A percentile compares a stretch with the other conserved stretches of the same genome.
Evolutionary conservation across 2,797 vertebrate genomes (phyloP).

Genomic region (Xerus rutilus): DNA sequence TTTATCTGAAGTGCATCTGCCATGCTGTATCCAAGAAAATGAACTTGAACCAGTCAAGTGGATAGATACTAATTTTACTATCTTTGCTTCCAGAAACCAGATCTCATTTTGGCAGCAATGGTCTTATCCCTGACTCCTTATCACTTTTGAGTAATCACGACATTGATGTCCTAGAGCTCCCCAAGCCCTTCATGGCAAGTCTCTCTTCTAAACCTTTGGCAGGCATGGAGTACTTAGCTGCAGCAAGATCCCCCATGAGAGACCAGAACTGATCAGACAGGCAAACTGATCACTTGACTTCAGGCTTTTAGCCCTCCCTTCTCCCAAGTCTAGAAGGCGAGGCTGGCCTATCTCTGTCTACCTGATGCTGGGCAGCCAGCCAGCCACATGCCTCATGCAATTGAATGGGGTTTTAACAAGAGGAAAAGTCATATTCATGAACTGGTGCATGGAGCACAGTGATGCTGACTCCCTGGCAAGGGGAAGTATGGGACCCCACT

Average conservation of each 20-base stretch:
- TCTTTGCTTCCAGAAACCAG: slow-evolving; percentile 33
- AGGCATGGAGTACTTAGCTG: not conserved
- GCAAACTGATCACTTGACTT: not conserved
- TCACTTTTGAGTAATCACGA: not conserved
- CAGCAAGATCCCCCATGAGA: not conserved
- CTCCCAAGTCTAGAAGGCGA: not conserved
- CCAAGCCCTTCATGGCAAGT: not conserved
- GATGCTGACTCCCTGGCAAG: slow-evolving; percentile 71
- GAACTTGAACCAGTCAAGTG: not conserved
- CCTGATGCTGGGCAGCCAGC: slow-evolving; percentile 3
- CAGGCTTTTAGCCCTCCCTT: not conserved
- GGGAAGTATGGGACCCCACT: slow-evolving; percentile 83
- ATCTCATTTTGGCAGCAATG: not conserved
- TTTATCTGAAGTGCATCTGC: slow-evolving; percentile 36
- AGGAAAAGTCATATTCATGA: not conserved
- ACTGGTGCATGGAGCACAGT: not conserved
- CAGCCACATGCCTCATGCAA: not conserved
- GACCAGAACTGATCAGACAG: not conserved
- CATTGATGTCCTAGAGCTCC: not conserved
- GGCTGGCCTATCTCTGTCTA: not conserved
- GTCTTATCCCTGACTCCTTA: not conserved
- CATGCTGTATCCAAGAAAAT: not conserved
- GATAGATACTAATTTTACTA: slow-evolving; percentile 60
- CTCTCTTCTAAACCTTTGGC: not conserved
- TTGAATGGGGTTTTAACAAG: not conserved